phyloP scores from a whole-genome alignment of 1,140 invertebrate genomes.

The Panulirus ornatus region DNA sequence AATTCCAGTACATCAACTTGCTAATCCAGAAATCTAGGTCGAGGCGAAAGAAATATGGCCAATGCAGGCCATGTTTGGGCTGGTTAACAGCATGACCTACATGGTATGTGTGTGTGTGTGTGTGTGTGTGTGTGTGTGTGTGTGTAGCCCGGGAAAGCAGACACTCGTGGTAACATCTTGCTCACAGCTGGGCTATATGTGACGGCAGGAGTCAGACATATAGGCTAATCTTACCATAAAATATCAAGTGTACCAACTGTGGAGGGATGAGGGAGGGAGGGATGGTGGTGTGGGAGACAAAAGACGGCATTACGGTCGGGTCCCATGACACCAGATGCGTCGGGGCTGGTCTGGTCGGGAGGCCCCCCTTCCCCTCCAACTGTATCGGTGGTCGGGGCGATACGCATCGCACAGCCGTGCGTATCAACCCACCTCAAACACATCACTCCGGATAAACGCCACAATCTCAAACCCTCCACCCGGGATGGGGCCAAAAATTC shows the following conservation, averaged over 20 bases:
- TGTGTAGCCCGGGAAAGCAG: too few species aligned
- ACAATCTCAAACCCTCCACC: not conserved
- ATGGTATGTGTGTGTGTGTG: too few species aligned
- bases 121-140: too few species aligned
- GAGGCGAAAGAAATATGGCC: too few species aligned
- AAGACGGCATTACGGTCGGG: not conserved
- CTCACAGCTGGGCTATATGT: too few species aligned
- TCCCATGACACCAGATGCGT: not conserved
- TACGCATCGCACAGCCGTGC: not conserved
- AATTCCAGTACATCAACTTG: too few species aligned
- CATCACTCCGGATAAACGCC: not conserved
- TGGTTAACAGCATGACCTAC: too few species aligned
- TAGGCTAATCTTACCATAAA: not conserved
- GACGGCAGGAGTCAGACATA: too few species aligned
- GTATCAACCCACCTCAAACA: not conserved
- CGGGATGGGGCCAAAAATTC: too few species aligned
- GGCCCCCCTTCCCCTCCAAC: not conserved
- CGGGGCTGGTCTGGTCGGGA: not conserved
- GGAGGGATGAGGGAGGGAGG: not conserved
- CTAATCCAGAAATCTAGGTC: too few species aligned
- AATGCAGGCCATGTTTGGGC: too few species aligned
- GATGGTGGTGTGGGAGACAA: not conserved
- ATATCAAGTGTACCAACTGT: constrained; percentile 15
- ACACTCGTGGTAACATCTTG: too few species aligned
- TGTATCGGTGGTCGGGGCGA: not conserved